These are phyloP conservation scores for Mohoua ochrocephala DNA, from an alignment of 2,113 vertebrate genomes.

Conservation along the genomic window DNA sequence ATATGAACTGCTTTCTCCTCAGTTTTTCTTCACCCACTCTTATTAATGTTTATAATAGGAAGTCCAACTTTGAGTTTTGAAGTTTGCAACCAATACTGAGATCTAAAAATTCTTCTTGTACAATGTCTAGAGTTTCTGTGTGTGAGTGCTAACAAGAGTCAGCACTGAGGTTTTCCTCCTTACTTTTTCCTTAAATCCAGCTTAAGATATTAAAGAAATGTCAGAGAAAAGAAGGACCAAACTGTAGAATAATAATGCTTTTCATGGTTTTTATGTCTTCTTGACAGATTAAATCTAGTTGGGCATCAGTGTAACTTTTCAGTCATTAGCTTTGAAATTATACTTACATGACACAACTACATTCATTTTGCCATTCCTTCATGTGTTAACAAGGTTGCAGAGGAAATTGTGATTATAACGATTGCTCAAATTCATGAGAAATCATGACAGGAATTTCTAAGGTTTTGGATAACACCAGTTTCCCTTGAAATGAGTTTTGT, in stretches of 20 bases:
- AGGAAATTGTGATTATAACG: neutral
- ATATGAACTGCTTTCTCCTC: neutral
- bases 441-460: neutral
- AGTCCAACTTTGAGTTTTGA: neutral
- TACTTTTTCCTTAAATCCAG: neutral
- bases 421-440: neutral
- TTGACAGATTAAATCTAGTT: neutral
- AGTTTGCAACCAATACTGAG: neutral
- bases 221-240: neutral
- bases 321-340: neutral
- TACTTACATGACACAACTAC: neutral
- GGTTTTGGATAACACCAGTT: neutral
- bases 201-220: neutral
- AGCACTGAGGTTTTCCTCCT: neutral
- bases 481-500: neutral
- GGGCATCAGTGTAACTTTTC: neutral
- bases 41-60: neutral
- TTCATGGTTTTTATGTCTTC: neutral
- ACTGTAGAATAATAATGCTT: neutral
- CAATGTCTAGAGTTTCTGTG: neutral
- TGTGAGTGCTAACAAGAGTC: neutral
- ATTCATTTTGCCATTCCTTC: neutral
- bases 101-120: neutral
- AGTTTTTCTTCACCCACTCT: neutral
- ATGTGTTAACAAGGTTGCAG: neutral